Percentiles rank a stretch among this genome's conserved stretches.
These are phyloP conservation scores for Argyresthia albistria DNA, from an alignment of 2,888 invertebrate genomes.

Conservation along the genomic window DNA sequence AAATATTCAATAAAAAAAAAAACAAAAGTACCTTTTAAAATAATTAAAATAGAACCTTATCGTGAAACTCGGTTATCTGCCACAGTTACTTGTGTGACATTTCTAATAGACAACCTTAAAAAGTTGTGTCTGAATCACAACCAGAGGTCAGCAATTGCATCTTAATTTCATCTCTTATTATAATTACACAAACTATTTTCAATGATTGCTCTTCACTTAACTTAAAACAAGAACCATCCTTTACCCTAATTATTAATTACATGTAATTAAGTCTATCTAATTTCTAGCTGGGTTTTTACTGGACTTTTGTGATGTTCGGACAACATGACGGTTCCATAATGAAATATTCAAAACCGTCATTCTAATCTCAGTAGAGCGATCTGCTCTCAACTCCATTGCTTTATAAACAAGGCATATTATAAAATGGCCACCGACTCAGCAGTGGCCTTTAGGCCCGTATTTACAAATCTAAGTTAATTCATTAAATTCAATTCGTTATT, in stretches of 20 bases:
- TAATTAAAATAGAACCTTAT: constrained; percentile 48
- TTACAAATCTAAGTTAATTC: no score
- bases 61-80: constrained; percentile 47
- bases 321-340: no score
- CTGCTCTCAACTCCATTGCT: constrained; percentile 29
- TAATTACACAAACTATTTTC: constrained; percentile 65
- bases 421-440: constrained; percentile 16
- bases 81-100: constrained; percentile 49
- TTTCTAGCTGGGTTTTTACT: constrained; percentile 63
- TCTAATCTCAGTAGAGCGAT: background rate
- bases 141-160: constrained; percentile 63
- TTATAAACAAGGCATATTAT: constrained; percentile 51
- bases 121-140: constrained; percentile 72
- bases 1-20: constrained; percentile 51
- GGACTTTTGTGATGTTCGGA: constrained; percentile 42
- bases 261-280: constrained; percentile 69
- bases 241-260: constrained; percentile 68
- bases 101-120: constrained; percentile 64
- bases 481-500: no score
- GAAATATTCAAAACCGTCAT: background rate
- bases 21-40: constrained; percentile 21
- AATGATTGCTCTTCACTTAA: constrained; percentile 71
- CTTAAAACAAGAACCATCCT: constrained; percentile 70
- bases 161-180: constrained; percentile 67
- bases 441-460: no score